These are phyloP conservation scores for Ammodytes marinus DNA, from an alignment of 2,113 vertebrate genomes.

Conservation along the genomic window DNA sequence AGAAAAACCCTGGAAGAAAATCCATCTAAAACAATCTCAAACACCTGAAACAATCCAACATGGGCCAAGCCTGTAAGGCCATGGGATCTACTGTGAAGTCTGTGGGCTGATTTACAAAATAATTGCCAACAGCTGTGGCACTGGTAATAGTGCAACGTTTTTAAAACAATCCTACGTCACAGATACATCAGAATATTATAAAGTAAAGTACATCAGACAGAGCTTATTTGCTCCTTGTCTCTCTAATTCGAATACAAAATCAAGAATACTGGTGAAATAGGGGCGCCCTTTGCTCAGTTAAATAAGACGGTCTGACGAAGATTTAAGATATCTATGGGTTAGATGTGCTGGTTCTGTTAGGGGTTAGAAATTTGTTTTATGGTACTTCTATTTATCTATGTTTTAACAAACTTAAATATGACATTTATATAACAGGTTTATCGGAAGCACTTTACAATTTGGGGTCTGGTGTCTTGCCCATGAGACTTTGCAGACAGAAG, in stretches of 20 bases:
- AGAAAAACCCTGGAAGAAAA: background rate
- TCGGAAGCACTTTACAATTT: too few relatives aligned
- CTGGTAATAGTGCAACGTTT: background rate
- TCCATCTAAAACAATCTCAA: background rate
- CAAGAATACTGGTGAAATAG: background rate
- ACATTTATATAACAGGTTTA: too few relatives aligned
- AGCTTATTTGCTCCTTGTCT: background rate
- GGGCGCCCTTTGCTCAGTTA: too few relatives aligned
- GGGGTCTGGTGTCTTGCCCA: too few relatives aligned
- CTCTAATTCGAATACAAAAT: background rate
- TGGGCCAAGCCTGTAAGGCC: background rate
- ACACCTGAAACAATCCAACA: background rate
- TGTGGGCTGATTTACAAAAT: background rate
- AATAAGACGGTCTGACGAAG: background rate
- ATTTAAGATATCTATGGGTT: background rate
- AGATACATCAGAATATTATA: background rate
- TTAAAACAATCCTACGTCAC: background rate
- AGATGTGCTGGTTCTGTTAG: background rate
- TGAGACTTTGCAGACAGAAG: too few relatives aligned
- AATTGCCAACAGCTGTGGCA: background rate
- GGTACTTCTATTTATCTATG: too few relatives aligned
- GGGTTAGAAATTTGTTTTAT: background rate
- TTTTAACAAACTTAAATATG: background rate
- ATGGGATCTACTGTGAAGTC: background rate
- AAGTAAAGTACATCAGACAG: background rate